A percentile compares a stretch with the other conserved stretches of the same genome.
Conservation (phyloP, 1,140 invertebrate species). For the Pogonomyrmex barbatus region DNA sequence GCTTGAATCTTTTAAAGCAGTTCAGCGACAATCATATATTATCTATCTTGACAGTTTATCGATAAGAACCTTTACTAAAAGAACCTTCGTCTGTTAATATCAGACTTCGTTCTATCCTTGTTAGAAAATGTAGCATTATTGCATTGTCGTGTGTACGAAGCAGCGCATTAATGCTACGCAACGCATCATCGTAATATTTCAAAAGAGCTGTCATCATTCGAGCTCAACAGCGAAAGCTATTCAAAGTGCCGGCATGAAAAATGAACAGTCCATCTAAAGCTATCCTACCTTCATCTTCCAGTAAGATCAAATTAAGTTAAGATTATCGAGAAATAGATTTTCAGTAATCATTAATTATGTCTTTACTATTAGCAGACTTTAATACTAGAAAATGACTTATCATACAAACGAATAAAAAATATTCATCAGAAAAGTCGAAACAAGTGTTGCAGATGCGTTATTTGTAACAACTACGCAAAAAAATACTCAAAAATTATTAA, state of each 20-base stretch:
- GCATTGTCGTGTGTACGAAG: constrained; percentile 17
- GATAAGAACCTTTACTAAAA: constrained; percentile 24
- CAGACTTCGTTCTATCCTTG: constrained; percentile 17
- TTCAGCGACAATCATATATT: constrained; percentile 17
- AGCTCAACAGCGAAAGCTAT: constrained; percentile 65
- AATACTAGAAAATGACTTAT: background rate
- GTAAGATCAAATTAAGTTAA: constrained; percentile 3
- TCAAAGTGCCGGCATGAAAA: constrained; percentile 71
- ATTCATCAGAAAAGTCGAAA: background rate
- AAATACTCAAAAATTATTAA: background rate
- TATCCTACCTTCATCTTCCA: constrained; percentile 45
- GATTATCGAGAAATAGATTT: constrained; percentile 26
- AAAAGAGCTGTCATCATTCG: constrained; percentile 71
- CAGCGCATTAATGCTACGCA: constrained; percentile 64
- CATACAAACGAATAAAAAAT: background rate
- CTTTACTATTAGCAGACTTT: background rate
- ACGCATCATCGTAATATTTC: constrained; percentile 71
- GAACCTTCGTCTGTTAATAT: background rate
- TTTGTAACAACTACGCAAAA: background rate
- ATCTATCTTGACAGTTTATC: constrained; percentile 30
- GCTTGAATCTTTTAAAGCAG: constrained; percentile 19
- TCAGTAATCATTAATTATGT: constrained; percentile 43
- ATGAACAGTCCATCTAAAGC: constrained; percentile 63
- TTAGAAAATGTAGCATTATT: constrained; percentile 40
- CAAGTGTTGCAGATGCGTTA: background rate